Base-by-base conservation (phyloP, 2,113 vertebrate species). In the Phalacrocorax pelagicus region DNA sequence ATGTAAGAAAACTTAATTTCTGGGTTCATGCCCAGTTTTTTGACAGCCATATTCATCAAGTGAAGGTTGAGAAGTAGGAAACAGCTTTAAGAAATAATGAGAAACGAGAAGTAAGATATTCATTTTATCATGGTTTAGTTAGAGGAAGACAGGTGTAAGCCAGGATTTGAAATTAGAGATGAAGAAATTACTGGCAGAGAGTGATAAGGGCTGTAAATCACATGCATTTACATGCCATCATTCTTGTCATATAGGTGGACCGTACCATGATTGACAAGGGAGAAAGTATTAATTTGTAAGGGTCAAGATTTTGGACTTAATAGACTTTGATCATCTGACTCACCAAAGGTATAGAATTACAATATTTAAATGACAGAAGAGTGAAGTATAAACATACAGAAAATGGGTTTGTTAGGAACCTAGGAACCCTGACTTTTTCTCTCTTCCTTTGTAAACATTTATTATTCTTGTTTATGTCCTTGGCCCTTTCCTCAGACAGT, bases 51-150 rank as follows among this genome's bases (percentile, higher is more conserved):
- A 97, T 98, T 96, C 69, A 97, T 97, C 84, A 97, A 94, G 15
- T 72, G 94, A 95, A 97, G 22, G 72, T 92, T 96, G 85, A 97
- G 93, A 96, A 73, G 84, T 90, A 95, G 47, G 74, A 97, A 97
- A 97, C 62, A 96, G 82, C 61, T 93, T 94, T 95, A 96, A 97
- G 82, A 97, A 97, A 96, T 97, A 97, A 96, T 94, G 90, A 97
- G 58, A 88, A 97, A 83, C 86, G 79, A 94, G 74, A 97, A 96
- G 94, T 92, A 94, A 81, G 71, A 92, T 92, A 94, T 94, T 97
- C n/a, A 94, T 97, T 90, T 96, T 96, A 96, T 90, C 93, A 96
- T 57, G 81, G 90, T 97, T 98, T 97, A 96, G 88, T 96, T 97
- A 94, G 69, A 94, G 12, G 49, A 95, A 95, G 22, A 79, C 85